Percentiles rank a stretch among this genome's conserved stretches.
These are phyloP conservation scores for Catalaphyllia jardinei DNA, from an alignment of 64 coral and sea anemone species.

Conservation along the genomic window DNA sequence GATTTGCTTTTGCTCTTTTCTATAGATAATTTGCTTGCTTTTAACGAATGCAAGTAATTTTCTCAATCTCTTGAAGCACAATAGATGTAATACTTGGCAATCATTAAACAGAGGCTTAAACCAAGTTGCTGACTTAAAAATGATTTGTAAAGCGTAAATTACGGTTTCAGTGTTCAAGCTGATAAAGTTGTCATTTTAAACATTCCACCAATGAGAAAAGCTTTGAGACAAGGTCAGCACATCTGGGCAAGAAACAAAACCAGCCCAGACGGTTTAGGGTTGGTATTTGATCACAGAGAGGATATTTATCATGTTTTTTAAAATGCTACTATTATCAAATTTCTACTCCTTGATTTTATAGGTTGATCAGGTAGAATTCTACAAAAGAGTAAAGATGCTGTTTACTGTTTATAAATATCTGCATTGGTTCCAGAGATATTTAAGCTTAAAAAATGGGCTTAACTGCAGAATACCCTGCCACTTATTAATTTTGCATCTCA, in stretches of 20 bases:
- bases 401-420: no score
- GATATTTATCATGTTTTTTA: neutral
- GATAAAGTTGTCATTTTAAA: neutral
- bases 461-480: no score
- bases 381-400: no score
- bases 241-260: neutral
- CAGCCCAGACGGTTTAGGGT: conserved; percentile 24
- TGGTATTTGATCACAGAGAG: conserved; percentile 11
- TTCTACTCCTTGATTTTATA: no score
- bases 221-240: neutral
- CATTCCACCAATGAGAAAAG: conserved; percentile 2
- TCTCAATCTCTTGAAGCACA: neutral
- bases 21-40: no score
- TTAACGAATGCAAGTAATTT: neutral
- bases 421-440: no score
- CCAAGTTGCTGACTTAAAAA: neutral
- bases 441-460: no score
- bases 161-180: neutral
- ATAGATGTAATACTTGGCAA: conserved; percentile 12
- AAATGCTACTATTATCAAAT: no score
- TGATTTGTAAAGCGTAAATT: neutral
- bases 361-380: no score
- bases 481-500: no score
- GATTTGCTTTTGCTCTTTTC: no score
- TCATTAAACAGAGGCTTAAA: neutral